Evolutionary conservation across 2,888 invertebrate species (phyloP).

Genomic region (Agriopis leucophaearia): DNA sequence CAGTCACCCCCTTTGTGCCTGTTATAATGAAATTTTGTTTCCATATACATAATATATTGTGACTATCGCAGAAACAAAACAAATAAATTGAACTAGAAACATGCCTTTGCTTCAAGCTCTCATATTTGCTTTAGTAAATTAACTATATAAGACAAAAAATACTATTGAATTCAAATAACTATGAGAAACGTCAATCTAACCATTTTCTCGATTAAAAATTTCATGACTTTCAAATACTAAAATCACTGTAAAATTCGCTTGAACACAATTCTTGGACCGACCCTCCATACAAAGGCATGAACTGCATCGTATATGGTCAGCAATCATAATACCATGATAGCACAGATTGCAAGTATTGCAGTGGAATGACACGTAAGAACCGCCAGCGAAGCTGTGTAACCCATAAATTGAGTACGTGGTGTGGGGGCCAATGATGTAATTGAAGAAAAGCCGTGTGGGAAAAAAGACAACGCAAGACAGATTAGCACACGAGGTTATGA

Average conservation of each 20-base stretch:
- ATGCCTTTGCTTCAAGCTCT: not conserved
- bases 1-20: no score
- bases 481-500: slow-evolving; percentile 26
- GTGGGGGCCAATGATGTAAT: slow-evolving; percentile 45
- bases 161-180: slow-evolving; percentile 1
- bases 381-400: slow-evolving; percentile 41
- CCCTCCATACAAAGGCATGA: slow-evolving; percentile 44
- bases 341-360: slow-evolving; percentile 38
- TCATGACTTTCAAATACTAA: slow-evolving; percentile 22
- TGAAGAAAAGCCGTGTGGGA: slow-evolving; percentile 43
- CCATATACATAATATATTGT: no score
- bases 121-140: not conserved
- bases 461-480: slow-evolving; percentile 42
- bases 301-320: slow-evolving; percentile 55
- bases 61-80: no score
- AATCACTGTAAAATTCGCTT: slow-evolving; percentile 37
- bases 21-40: no score
- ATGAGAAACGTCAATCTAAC: slow-evolving; percentile 14
- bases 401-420: slow-evolving; percentile 46
- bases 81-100: no score
- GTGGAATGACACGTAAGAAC: slow-evolving; percentile 55
- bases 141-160: not conserved
- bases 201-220: slow-evolving; percentile 13
- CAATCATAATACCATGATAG: slow-evolving; percentile 61
- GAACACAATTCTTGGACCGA: slow-evolving; percentile 38